Evolutionary conservation across 2,888 invertebrate species (phyloP).

Genomic region (Lycia hirtaria): DNA sequence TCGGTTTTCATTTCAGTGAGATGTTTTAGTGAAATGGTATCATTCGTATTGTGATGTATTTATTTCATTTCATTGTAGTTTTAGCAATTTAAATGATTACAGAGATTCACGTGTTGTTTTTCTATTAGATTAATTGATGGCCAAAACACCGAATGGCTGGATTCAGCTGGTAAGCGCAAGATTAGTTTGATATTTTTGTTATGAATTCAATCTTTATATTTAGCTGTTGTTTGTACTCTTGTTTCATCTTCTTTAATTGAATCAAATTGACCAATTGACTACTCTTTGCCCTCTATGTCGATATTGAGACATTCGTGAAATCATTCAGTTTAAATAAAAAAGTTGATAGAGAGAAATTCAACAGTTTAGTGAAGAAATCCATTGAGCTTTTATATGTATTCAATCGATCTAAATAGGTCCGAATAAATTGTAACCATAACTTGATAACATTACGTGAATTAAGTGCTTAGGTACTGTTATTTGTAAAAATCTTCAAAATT

Average conservation of each 20-base stretch:
- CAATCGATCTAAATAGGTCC: background rate
- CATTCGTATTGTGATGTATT: conserved; percentile 46
- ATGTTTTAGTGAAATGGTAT: conserved; percentile 51
- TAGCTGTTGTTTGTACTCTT: conserved; percentile 62
- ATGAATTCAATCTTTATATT: conserved; percentile 60
- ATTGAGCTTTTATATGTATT: background rate
- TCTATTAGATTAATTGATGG: conserved; percentile 75
- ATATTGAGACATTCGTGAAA: conserved; percentile 14
- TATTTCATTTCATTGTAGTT: conserved; percentile 33
- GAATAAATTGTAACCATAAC: too few relatives aligned
- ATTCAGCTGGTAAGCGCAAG: conserved; percentile 80
- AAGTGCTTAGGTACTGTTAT: background rate
- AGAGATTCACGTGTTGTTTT: conserved; percentile 56
- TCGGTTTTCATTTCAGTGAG: conserved; percentile 1
- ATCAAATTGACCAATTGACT: conserved; percentile 67
- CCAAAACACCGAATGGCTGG: conserved; percentile 85
- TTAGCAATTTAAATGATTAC: conserved; percentile 53
- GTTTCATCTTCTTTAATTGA: conserved; percentile 69
- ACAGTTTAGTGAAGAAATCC: background rate
- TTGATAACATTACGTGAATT: too few relatives aligned
- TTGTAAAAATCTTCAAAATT: background rate
- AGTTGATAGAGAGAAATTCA: background rate
- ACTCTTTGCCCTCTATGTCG: conserved; percentile 47
- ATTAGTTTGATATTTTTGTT: conserved; percentile 50
- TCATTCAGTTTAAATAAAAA: background rate